Conservation (phyloP, 1,140 invertebrate species). For the Diprion similis region DNA sequence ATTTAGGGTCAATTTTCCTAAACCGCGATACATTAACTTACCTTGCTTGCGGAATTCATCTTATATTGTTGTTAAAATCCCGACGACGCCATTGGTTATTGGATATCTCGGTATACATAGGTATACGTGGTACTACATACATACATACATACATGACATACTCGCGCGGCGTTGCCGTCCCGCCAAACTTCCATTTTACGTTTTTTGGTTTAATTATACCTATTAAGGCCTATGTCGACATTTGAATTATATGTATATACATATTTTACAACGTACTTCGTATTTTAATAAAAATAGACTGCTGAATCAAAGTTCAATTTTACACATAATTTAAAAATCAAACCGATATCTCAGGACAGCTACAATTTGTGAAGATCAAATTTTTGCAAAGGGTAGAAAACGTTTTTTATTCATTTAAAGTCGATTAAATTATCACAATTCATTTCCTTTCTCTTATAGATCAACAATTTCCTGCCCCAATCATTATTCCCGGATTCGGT, state of each 20-base stretch:
- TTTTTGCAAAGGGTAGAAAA: background rate
- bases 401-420: too few relatives aligned
- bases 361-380: too few relatives aligned
- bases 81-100: background rate
- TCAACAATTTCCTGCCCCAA: conserved; percentile 73
- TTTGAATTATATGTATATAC: too few relatives aligned
- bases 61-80: conserved; percentile 19
- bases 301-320: too few relatives aligned
- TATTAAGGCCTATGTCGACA: background rate
- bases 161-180: conserved; percentile 36
- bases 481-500: conserved; percentile 63
- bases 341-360: too few relatives aligned
- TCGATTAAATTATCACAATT: background rate
- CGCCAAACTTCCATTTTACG: conserved; percentile 25
- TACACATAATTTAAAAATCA: too few relatives aligned
- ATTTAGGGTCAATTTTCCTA: conserved; percentile 6
- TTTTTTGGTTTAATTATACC: background rate
- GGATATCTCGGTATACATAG: too few relatives aligned
- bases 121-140: too few relatives aligned
- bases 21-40: conserved; percentile 39
- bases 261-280: too few relatives aligned
- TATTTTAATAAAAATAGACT: too few relatives aligned
- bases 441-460: conserved; percentile 50
- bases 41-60: conserved; percentile 68
- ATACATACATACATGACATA: background rate